A percentile compares a stretch with the other conserved stretches of the same genome.
Conservation (phyloP, 1,140 invertebrate genomes). For the Drosophila ogumai region DNA sequence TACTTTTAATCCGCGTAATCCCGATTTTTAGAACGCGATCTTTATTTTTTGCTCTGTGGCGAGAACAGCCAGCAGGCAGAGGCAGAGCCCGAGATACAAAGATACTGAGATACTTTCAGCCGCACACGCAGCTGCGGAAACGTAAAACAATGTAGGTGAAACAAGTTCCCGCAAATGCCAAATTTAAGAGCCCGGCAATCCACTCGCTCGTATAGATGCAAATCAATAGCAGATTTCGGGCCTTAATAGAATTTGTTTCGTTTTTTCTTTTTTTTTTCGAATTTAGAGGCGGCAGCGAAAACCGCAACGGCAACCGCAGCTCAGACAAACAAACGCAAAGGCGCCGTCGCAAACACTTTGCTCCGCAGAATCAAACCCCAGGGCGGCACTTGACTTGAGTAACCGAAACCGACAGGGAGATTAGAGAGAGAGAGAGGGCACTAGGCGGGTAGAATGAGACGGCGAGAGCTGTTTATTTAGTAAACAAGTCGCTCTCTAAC, state of each 20-base stretch:
- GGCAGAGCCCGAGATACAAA: conserved; percentile 37
- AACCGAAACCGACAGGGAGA: background rate
- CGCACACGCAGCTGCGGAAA: conserved; percentile 80
- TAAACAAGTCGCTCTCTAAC: conserved; percentile 57
- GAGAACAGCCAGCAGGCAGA: conserved; percentile 31
- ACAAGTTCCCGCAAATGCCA: conserved; percentile 74
- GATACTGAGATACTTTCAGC: conserved; percentile 45
- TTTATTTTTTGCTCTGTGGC: conserved; percentile 23
- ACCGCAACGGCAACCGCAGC: conserved; percentile 65
- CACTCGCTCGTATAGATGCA: conserved; percentile 70
- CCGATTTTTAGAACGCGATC: conserved; percentile 8
- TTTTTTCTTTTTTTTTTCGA: background rate
- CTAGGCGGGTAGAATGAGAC: background rate
- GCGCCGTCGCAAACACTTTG: conserved; percentile 65
- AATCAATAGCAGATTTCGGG: conserved; percentile 76
- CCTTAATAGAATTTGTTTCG: conserved; percentile 64
- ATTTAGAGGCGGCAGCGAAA: conserved; percentile 48
- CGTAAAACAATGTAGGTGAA: conserved; percentile 80
- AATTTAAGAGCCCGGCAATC: conserved; percentile 64
- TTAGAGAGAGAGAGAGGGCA: conserved; percentile 20
- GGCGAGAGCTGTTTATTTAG: conserved; percentile 17
- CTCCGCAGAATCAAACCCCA: conserved; percentile 21
- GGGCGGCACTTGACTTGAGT: conserved; percentile 46
- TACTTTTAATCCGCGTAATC: conserved; percentile 18
- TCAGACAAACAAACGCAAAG: conserved; percentile 75